Conservation (phyloP, 2,113 vertebrate genomes). For the Lipophrys pholis region DNA sequence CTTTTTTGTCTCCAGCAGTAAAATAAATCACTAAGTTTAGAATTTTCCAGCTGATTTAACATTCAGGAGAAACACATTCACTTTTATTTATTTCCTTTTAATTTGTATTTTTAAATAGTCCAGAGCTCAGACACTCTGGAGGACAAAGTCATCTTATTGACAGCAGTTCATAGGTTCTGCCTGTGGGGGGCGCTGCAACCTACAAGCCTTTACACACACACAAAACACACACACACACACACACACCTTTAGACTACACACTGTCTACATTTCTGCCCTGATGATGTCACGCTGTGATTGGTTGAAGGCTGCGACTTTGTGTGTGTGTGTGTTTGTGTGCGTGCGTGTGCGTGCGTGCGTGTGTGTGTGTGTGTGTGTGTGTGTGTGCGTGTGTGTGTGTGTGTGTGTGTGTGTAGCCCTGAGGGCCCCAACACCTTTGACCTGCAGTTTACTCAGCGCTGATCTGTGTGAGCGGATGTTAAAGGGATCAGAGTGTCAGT, state of each 20-base stretch:
- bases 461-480: conserved; percentile 57
- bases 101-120: no score
- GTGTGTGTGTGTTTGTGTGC: no score
- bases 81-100: no score
- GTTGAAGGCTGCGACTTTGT: neutral
- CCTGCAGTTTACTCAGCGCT: neutral
- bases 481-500: conserved; percentile 58
- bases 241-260: neutral
- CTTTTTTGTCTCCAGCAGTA: no score
- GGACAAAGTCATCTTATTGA: no score
- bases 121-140: no score
- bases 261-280: conserved; percentile 1
- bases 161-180: neutral
- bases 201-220: neutral
- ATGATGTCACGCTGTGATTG: conserved; percentile 13
- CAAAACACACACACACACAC: neutral
- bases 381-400: no score
- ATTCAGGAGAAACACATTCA: no score
- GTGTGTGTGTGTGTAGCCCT: conserved; percentile 1
- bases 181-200: conserved; percentile 1
- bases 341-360: no score
- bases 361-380: no score
- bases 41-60: no score
- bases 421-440: conserved; percentile 2
- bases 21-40: no score